A percentile compares a stretch with the other conserved stretches of the same genome.
These are phyloP conservation scores for Notamacropus eugenii DNA, from an alignment of 2,797 vertebrate genomes.

Conservation along the genomic window DNA sequence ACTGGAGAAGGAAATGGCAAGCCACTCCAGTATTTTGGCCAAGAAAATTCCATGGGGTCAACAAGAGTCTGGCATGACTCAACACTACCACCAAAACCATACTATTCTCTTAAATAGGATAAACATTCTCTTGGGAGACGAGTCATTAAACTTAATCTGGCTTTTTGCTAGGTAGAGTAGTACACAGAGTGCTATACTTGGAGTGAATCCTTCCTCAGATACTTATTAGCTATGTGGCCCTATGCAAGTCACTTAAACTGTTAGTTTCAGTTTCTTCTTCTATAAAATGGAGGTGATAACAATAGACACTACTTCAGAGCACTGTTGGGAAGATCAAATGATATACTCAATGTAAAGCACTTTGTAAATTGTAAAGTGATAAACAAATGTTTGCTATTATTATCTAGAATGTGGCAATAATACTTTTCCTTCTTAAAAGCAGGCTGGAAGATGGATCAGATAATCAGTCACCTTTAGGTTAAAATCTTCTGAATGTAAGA, in stretches of 20 bases:
- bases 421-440: not conserved
- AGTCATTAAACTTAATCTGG: not conserved
- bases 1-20: not conserved
- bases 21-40: not conserved
- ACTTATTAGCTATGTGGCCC: not conserved
- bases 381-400: constrained; percentile 26
- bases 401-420: constrained; percentile 29
- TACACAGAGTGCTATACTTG: not conserved
- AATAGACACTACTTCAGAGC: constrained; percentile 9
- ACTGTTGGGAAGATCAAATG: constrained; percentile 1
- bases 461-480: not conserved
- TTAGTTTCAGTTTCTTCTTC: constrained; percentile 36
- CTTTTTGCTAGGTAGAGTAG: not conserved
- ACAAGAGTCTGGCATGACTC: not conserved
- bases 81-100: not conserved
- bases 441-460: not conserved
- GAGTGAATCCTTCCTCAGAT: not conserved
- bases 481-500: not conserved
- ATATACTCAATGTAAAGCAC: not conserved
- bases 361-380: not conserved
- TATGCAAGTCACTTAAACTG: not conserved
- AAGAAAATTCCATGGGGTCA: not conserved
- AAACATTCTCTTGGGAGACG: too few species aligned
- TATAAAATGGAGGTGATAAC: constrained; percentile 13
- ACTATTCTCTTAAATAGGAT: not conserved